Base-by-base conservation (phyloP, 2,888 invertebrate species). In the Euzophera pinguis region DNA sequence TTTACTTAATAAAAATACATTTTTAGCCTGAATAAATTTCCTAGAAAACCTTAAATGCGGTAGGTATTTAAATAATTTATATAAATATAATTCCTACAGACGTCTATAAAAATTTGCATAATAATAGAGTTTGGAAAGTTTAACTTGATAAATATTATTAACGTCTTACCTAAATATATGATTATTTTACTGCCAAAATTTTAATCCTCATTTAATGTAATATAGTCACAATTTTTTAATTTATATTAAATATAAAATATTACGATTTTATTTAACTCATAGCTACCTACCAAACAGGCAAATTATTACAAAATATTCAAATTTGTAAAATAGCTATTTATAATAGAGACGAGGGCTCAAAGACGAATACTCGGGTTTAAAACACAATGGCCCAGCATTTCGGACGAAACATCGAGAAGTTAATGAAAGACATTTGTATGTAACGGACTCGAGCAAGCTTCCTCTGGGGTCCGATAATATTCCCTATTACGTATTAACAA, bases 371-470 rank as follows among this genome's bases (percentile, higher is more conserved):
- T 37, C 65, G 63, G 66, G 70, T 65, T 82, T 75, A 69, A 77
- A 82, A 73, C 73, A 78, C 75, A 82, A 77, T 75, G 64, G 76
- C 66, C 58, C 65, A 53, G 66, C 65, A 72, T 81, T 81, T 82
- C 71, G 75, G 84, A 76, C 79, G 78, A 67, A 85, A 78, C 84
- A 81, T 80, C 75, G 79, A 79, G 76, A 75, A 82, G 80, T 81
- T 89, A 89, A 89, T 89, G 86, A 88, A 83, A 84, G 79, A 73
- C 89, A 89, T 89, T 88, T 88, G 86, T 88, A 89, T 89, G 88
- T 86, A 84, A 84, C 84, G 80, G 83, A 84, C 84, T 81, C 75
- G 72, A 75, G 83, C 75, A 76, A 78, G 81, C 82, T 85, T 85
- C 84, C 84, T 88, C 77, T 70, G 73, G 77, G 74, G 78, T 75